Evolutionary conservation across 2,888 invertebrate species (phyloP), one percentile per base, ranked within the genome.

Genomic region (Drosophila pegasa): DNA sequence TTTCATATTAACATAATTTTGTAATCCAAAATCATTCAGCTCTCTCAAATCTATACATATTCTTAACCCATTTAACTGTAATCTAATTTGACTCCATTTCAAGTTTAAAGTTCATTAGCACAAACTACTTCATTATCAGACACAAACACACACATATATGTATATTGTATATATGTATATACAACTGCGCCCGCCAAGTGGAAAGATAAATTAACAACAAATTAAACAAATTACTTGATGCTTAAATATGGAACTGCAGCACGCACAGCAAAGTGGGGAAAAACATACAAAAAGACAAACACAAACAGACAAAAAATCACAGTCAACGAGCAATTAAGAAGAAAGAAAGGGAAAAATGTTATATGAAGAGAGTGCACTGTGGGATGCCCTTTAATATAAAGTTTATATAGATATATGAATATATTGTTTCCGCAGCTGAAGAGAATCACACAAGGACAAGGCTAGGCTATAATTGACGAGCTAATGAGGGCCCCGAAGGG

Each of bases 151-250:
- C 4, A 22, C 25, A 45, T 10, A 12, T 4, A 45, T 4, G 62
- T 14, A 38, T 29, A 31, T 33, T 40, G n/a, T 59, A 5, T 5
- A 10, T n/a, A 51, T 35, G 20, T 18, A 37, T 12, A 64, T n/a
- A 35, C 25, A 35, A 31, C 41, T 25, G 57, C 41, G 18, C 33
- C 31, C 40, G 64, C 57, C 55, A 66, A 78, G 63, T 75, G 67
- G 61, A 72, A 87, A 78, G 63, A 82, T 84, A 84, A 87, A 87
- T 82, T 87, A 66, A 68, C 72, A 66, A 61, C 78, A 70, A 75
- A 78, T 87, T 82, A 78, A 75, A 87, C 71, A 81, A 78, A 87
- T 83, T 71, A 73, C 52, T 65, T 55, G n/a, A 37, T 73, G 50
- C 16, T 54, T 50, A 37, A 51, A 35, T 52, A 45, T 37, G 33